Evolutionary conservation across 2,797 vertebrate genomes (phyloP).

Genomic region (Hoplostethus atlanticus): DNA sequence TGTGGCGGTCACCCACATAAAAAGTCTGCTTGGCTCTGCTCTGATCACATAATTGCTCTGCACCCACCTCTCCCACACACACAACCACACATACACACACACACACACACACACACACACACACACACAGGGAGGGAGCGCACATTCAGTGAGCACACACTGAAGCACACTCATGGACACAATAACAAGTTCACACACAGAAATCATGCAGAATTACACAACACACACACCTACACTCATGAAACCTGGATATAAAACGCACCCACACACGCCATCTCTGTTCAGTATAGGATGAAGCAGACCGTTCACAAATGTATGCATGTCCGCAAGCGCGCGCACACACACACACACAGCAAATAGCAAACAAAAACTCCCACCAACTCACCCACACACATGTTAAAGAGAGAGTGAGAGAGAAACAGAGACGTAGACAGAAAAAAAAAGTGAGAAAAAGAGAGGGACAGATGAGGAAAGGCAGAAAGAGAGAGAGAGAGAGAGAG

Average conservation of each 20-base stretch:
- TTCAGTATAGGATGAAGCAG: slow-evolving; percentile 30
- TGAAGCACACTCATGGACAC: slow-evolving; percentile 38
- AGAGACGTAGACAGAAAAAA: slow-evolving; percentile 15
- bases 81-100: slow-evolving; percentile 17
- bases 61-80: slow-evolving; percentile 62
- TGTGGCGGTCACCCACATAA: slow-evolving; percentile 73
- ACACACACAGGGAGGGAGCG: slow-evolving; percentile 1
- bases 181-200: slow-evolving; percentile 17
- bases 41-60: slow-evolving; percentile 79
- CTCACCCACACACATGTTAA: slow-evolving; percentile 58
- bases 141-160: slow-evolving; percentile 45
- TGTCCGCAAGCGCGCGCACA: neutral
- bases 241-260: slow-evolving; percentile 33
- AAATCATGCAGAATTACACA: neutral
- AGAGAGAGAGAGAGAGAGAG: neutral
- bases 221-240: neutral
- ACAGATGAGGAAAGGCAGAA: neutral
- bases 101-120: neutral
- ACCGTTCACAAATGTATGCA: slow-evolving; percentile 28
- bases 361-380: slow-evolving; percentile 58
- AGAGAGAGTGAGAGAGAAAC: slow-evolving; percentile 30
- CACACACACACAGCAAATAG: slow-evolving; percentile 8
- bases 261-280: slow-evolving; percentile 22
- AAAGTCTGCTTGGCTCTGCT: slow-evolving; percentile 77
- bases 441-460: slow-evolving; percentile 6